Evolutionary conservation across 2,113 vertebrate genomes (phyloP).

Genomic region (Phyllostomus discolor): DNA sequence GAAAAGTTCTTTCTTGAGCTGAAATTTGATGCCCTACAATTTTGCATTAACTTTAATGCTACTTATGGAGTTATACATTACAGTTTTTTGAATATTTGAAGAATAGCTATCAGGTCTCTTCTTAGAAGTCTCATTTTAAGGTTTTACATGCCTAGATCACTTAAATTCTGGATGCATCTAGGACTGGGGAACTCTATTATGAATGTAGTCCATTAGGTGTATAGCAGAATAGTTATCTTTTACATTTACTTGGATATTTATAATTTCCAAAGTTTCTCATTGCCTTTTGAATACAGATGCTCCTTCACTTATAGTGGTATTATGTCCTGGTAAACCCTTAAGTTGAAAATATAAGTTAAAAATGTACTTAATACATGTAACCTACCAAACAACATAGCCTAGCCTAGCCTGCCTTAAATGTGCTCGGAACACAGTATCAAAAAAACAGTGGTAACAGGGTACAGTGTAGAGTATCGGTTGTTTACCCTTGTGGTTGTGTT

Average conservation of each 20-base stretch:
- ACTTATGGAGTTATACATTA: not conserved
- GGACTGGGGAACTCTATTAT: not conserved
- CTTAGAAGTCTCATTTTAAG: not conserved
- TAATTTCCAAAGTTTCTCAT: not conserved
- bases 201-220: not conserved
- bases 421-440: not conserved
- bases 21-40: not conserved
- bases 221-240: not conserved
- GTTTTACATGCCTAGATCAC: not conserved
- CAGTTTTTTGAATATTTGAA: slow-evolving; percentile 4
- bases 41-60: not conserved
- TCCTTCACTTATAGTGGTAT: not conserved
- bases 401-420: not conserved
- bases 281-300: not conserved
- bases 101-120: not conserved
- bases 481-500: not conserved
- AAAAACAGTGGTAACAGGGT: not conserved
- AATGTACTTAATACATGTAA: not conserved
- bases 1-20: not conserved
- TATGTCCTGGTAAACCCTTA: not conserved
- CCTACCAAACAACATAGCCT: not conserved
- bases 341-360: not conserved
- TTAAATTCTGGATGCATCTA: not conserved
- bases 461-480: not conserved
- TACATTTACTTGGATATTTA: not conserved